Conservation (phyloP, 2,113 vertebrate genomes). For the Fregata magnificens region DNA sequence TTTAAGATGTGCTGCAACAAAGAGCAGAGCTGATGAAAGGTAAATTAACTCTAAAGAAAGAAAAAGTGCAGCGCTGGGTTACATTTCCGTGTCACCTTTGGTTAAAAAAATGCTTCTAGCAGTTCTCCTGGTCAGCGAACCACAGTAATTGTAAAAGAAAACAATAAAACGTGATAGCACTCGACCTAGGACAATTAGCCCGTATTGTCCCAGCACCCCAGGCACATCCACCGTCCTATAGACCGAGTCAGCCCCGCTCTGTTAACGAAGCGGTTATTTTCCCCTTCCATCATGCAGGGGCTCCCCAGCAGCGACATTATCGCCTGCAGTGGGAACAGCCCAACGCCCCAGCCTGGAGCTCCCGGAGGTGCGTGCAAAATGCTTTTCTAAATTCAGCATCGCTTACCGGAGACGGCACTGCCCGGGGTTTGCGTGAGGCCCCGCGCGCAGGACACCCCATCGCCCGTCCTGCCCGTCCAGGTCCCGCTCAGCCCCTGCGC, state of each 20-base stretch:
- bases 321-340: neutral
- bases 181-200: neutral
- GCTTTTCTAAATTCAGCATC: neutral
- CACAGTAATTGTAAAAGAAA: neutral
- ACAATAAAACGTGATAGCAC: neutral
- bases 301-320: neutral
- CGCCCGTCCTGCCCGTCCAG: neutral
- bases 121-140: neutral
- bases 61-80: neutral
- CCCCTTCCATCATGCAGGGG: neutral
- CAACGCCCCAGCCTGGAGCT: neutral
- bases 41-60: neutral
- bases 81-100: neutral
- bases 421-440: neutral
- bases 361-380: neutral
- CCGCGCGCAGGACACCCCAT: neutral
- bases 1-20: neutral
- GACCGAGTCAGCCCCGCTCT: neutral
- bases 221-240: neutral
- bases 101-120: neutral
- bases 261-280: fast-evolving
- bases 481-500: neutral
- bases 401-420: slow-evolving; percentile 1
- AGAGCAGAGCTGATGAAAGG: neutral
- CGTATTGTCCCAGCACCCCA: neutral